Evolutionary conservation across 2,797 vertebrate genomes (phyloP).

Genomic region (Etheostoma perlongum): DNA sequence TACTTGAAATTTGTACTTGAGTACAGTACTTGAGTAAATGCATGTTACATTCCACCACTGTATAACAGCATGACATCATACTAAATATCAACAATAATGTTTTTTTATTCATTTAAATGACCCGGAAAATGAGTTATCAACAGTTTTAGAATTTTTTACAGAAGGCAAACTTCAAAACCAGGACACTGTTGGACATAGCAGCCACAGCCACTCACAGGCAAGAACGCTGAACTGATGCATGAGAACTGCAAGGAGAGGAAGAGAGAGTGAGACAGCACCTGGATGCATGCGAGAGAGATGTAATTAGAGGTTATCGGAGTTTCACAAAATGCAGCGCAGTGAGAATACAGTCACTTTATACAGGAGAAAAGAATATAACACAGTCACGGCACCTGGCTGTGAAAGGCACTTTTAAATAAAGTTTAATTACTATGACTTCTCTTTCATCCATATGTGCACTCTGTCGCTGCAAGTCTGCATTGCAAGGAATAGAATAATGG

Average conservation of each 20-base stretch:
- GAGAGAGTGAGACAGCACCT: not conserved
- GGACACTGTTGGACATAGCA: not conserved
- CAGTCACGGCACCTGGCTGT: too few relatives aligned
- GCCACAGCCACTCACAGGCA: not conserved
- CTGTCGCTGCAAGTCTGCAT: not conserved
- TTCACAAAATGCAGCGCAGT: not conserved
- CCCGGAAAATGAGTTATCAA: too few relatives aligned
- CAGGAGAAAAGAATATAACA: not conserved
- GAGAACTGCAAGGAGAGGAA: slow-evolving; percentile 3
- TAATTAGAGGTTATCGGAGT: not conserved
- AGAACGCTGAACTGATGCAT: slow-evolving; percentile 1
- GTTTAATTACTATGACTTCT: too few relatives aligned
- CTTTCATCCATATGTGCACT: too few relatives aligned
- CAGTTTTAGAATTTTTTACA: not conserved
- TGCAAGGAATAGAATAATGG: not conserved
- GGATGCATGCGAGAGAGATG: not conserved
- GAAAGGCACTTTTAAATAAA: too few relatives aligned
- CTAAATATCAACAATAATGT: too few relatives aligned
- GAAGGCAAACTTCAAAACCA: not conserved
- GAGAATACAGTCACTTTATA: not conserved
- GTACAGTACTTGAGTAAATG: too few relatives aligned
- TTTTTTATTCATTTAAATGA: too few relatives aligned
- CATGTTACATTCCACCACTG: too few relatives aligned
- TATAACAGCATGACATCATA: too few relatives aligned
- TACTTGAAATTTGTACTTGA: too few relatives aligned